phyloP scores from a whole-genome alignment of 1,140 invertebrate genomes.

The Nephila pilipes region DNA sequence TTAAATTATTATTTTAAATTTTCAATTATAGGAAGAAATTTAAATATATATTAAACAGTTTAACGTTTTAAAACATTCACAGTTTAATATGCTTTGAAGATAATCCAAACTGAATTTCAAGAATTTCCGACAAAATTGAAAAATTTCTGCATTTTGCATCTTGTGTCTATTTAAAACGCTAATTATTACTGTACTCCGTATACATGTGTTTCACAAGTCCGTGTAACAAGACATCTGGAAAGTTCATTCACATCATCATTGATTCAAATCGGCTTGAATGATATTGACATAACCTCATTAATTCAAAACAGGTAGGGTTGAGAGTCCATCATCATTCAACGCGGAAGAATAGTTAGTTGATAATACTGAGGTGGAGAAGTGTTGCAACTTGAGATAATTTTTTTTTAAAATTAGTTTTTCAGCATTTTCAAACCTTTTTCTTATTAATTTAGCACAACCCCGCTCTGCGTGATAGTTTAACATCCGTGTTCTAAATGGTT shows the following conservation, averaged over 20 bases:
- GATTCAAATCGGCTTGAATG: not conserved
- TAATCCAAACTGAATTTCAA: no score
- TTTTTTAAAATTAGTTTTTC: not conserved
- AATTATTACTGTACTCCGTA: no score
- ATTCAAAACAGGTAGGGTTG: not conserved
- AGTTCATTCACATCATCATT: constrained; percentile 22
- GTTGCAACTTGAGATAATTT: no score
- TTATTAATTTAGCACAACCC: not conserved
- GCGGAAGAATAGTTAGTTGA: not conserved
- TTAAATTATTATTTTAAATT: no score
- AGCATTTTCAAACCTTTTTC: not conserved
- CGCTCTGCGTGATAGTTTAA: not conserved
- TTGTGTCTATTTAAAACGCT: no score
- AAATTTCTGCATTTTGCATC: no score
- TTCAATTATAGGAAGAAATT: no score
- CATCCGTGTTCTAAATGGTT: not conserved
- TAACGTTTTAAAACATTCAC: no score
- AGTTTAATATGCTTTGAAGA: no score
- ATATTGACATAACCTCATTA: constrained; percentile 2
- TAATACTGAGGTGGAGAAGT: not conserved
- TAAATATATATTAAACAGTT: no score
- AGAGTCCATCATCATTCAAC: not conserved
- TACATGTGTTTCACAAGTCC: not conserved
- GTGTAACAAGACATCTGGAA: not conserved
- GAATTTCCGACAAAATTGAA: no score